These are phyloP conservation scores for Melanerpes aurifrons DNA, from an alignment of 2,113 vertebrate species.

Conservation along the genomic window DNA sequence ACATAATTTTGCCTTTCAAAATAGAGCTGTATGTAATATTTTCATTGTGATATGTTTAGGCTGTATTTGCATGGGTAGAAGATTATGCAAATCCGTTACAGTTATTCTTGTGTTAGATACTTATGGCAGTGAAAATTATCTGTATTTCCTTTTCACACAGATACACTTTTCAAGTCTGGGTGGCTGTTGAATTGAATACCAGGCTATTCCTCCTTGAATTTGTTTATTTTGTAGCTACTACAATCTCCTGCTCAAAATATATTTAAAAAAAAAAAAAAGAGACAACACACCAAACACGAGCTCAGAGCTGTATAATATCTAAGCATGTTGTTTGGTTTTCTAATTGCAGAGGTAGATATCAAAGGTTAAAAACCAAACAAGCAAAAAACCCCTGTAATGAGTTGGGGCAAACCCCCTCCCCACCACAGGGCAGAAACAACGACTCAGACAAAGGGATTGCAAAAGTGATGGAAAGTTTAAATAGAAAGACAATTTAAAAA, in stretches of 20 bases:
- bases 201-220: background rate
- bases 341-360: background rate
- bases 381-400: too few relatives aligned
- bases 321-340: background rate
- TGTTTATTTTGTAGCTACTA: background rate
- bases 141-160: background rate
- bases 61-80: background rate
- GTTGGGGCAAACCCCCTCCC: too few relatives aligned
- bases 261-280: too few relatives aligned
- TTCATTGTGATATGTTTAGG: background rate
- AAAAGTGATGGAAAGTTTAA: too few relatives aligned
- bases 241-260: background rate
- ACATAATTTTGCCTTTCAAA: background rate
- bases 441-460: too few relatives aligned
- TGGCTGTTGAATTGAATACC: background rate
- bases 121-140: background rate
- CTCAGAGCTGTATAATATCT: accelerated
- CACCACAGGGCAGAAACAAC: too few relatives aligned
- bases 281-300: background rate
- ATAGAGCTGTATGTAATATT: background rate
- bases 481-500: too few relatives aligned
- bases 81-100: background rate
- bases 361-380: background rate
- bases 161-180: background rate
- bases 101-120: background rate